phyloP scores from a whole-genome alignment of 2,113 vertebrate genomes.

The Noctilio leporinus region DNA sequence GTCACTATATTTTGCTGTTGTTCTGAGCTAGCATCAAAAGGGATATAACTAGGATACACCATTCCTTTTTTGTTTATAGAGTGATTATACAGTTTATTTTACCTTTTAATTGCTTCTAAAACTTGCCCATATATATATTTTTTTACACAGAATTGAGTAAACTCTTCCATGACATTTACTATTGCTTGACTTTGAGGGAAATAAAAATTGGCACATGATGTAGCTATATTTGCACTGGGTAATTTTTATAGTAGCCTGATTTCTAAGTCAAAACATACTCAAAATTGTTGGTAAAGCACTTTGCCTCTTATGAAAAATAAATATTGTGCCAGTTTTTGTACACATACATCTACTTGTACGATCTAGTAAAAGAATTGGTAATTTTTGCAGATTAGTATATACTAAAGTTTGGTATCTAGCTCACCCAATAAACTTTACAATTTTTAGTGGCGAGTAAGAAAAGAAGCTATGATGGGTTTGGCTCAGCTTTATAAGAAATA shows the following conservation, averaged over 20 bases:
- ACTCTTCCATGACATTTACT: neutral
- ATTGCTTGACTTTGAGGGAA: neutral
- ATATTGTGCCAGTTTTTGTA: neutral
- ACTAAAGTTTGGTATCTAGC: neutral
- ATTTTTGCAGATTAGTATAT: neutral
- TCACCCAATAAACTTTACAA: slow-evolving; percentile 41
- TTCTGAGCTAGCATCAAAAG: neutral
- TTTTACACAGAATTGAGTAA: neutral
- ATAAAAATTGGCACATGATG: neutral
- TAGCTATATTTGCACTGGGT: neutral
- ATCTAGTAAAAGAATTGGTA: neutral
- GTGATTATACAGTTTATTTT: neutral
- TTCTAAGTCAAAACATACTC: neutral
- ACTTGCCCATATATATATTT: neutral
- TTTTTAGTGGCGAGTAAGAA: slow-evolving; percentile 95
- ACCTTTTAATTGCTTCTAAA: slow-evolving; percentile 16
- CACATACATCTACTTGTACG: neutral
- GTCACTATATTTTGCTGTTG: neutral
- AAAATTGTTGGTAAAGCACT: neutral
- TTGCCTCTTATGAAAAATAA: neutral
- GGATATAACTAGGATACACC: neutral
- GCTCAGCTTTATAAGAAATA: slow-evolving; percentile 98
- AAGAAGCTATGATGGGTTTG: slow-evolving; percentile 99
- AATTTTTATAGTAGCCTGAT: neutral
- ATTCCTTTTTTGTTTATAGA: neutral